Evolutionary conservation across 2,888 invertebrate species (phyloP), one percentile per base, ranked within the genome.

Genomic region (Erebia ligea): DNA sequence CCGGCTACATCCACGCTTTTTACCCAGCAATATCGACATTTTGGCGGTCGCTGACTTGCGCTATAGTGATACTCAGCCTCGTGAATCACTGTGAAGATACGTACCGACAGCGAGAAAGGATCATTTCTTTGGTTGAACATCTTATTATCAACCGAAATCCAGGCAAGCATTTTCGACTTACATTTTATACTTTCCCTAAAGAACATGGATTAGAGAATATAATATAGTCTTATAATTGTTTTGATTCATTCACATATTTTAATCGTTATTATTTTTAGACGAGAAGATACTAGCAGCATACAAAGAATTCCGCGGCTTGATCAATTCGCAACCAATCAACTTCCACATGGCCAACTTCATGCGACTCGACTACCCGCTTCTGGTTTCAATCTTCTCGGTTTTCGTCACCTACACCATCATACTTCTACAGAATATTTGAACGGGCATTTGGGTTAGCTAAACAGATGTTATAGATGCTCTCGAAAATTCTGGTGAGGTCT

Each of bases 391-490:
- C n/a, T 78, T 86, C 6, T 91, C 91, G 1, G 85, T 86, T 2
- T 86, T 88, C 19, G 86, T 86, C 19, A 91, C 91, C 1, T 91
- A 91, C 71, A 86, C 88, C 0, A 90, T 91, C 34, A 91, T 91
- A 78, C 75, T 91, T 56, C 69, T 91, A 67, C 91, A 91, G 76
- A 89, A 69, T 73, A 59, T 76, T 40, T 75, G 76, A 68, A 75
- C 62, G 67, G 42, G 11, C 19, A 17, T 54, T 54, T 17, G 3
- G 2, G 10, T 8, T 11, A 2, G 19, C 54, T 9, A 50, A 50
- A 8, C n/a, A n/a, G n/a, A 10, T 17, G n/a, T 6, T 9, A 52
- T n/a, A 8, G 17, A 9, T n/a, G 15, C 5, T n/a, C n/a, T 50
- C 17, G 50, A 50, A n/a, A 50, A 50, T 50, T 50, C 8, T n/a